Evolutionary conservation across 1,140 invertebrate species (phyloP).

Genomic region (Oncopeltus fasciatus): DNA sequence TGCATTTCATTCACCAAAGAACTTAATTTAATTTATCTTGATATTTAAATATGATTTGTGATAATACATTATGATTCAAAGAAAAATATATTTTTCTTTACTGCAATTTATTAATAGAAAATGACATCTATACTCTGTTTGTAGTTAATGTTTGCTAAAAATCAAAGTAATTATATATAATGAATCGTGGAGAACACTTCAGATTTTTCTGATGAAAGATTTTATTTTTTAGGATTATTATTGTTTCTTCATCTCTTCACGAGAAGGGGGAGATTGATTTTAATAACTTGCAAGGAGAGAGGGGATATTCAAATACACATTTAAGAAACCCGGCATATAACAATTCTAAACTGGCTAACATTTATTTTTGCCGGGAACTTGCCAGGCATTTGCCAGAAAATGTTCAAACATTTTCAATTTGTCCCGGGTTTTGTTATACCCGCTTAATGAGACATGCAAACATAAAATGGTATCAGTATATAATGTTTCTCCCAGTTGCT

Average conservation of each 20-base stretch:
- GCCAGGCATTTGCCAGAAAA: constrained; percentile 35
- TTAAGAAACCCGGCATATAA: constrained; percentile 52
- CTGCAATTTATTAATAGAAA: too few species aligned
- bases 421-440: constrained; percentile 75
- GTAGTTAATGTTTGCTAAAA: too few species aligned
- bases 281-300: constrained; percentile 41
- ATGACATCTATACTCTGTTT: too few species aligned
- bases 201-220: too few species aligned
- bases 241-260: constrained; percentile 39
- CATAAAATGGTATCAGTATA: constrained; percentile 52
- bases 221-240: constrained; percentile 34
- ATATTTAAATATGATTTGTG: too few species aligned
- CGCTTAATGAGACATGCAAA: constrained; percentile 52
- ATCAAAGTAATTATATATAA: too few species aligned
- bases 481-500: constrained; percentile 50
- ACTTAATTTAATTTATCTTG: too few species aligned
- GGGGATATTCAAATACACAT: constrained; percentile 34
- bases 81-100: too few species aligned
- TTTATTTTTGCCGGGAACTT: constrained; percentile 49
- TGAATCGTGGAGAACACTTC: too few species aligned
- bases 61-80: too few species aligned
- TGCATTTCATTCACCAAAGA: too few species aligned
- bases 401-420: constrained; percentile 57
- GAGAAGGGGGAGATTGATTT: constrained; percentile 56
- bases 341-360: constrained; percentile 66